Evolutionary conservation across 2,797 vertebrate species (phyloP).

Genomic region (Gastrophryne carolinensis): DNA sequence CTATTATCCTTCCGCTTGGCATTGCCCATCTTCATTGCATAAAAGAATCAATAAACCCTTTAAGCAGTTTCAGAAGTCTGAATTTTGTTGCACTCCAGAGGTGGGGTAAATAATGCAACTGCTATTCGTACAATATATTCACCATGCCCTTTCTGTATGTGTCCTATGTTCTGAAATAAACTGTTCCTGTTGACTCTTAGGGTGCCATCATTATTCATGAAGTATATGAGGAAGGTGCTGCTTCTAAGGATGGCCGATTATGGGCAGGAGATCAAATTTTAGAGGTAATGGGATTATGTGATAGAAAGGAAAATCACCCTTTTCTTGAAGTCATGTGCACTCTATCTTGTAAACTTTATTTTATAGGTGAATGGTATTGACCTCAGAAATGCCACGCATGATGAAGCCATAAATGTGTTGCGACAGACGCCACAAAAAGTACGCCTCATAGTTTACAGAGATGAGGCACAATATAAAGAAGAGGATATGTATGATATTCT

Average conservation of each 20-base stretch:
- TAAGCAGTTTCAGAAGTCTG: no score
- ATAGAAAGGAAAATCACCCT: background rate
- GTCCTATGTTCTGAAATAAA: background rate
- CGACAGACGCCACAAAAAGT: constrained; percentile 91
- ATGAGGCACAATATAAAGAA: constrained; percentile 93
- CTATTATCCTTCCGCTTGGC: no score
- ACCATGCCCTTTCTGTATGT: no score
- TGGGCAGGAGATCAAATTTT: constrained; percentile 98
- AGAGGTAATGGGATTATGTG: constrained; percentile 73
- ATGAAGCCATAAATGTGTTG: constrained; percentile 96
- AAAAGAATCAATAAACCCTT: no score
- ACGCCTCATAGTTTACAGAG: constrained; percentile 84
- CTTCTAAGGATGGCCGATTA: constrained; percentile 92
- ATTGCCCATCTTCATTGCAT: no score
- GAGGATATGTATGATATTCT: constrained; percentile 92
- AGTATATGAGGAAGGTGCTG: constrained; percentile 96
- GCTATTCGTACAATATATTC: no score
- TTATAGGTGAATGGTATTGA: constrained; percentile 88
- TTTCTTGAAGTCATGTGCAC: no score
- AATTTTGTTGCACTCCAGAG: no score
- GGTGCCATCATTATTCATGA: constrained; percentile 97
- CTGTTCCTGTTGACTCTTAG: constrained; percentile 60
- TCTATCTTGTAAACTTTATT: background rate
- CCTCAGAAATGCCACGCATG: constrained; percentile 87
- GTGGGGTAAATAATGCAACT: no score